A percentile compares a stretch with the other conserved stretches of the same genome.
phyloP scores from a whole-genome alignment of 2,797 vertebrate genomes.

The Sebastes matsubarae region DNA sequence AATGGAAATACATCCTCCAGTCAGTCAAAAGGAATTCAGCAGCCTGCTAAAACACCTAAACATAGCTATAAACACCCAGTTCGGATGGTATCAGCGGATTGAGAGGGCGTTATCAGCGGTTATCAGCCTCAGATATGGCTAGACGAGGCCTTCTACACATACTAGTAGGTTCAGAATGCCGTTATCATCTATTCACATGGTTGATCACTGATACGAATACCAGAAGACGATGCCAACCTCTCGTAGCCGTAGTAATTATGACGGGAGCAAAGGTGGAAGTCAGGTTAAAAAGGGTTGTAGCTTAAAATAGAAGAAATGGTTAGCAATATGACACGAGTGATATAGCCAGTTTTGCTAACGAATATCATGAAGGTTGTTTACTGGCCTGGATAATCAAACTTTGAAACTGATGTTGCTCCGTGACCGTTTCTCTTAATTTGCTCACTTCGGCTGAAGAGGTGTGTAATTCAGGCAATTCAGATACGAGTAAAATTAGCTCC shows the following conservation, averaged over 20 bases:
- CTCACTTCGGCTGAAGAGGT: background rate
- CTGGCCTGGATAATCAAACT: background rate
- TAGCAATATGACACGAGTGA: background rate
- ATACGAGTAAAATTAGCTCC: background rate
- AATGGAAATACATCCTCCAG: conserved; percentile 37
- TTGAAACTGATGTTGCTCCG: background rate
- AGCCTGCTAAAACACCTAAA: conserved; percentile 9
- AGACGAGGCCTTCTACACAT: background rate
- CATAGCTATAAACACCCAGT: background rate
- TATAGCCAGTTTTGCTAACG: background rate
- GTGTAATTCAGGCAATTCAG: background rate
- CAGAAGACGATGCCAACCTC: no score
- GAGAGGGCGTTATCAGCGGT: no score
- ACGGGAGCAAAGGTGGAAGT: no score
- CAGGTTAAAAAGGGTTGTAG: background rate
- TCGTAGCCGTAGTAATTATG: no score
- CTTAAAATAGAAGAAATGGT: background rate
- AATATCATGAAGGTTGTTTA: background rate
- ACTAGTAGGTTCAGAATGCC: background rate
- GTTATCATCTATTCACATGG: no score
- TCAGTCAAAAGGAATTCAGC: conserved; percentile 28
- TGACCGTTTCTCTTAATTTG: background rate
- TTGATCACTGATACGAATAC: no score
- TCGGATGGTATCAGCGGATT: background rate
- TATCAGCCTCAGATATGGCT: background rate